phyloP scores from a whole-genome alignment of 2,888 invertebrate species.

The Ectobius pallidus region DNA sequence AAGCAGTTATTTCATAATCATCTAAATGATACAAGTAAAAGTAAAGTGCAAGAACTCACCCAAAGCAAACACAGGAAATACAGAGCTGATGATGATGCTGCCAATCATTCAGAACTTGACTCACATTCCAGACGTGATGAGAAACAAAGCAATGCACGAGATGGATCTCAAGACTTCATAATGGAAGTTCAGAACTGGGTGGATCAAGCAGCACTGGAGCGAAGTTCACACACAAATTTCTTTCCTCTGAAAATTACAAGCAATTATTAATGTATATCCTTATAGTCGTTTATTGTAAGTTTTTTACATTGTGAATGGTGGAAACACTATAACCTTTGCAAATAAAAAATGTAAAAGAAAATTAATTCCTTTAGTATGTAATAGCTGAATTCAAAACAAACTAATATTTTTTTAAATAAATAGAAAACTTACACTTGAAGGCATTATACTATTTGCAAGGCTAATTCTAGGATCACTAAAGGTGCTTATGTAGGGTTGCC shows the following conservation, averaged over 20 bases:
- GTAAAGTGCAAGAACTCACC: not conserved
- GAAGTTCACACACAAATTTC: constrained; percentile 15
- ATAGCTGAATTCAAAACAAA: too few relatives aligned
- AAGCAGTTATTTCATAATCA: not conserved
- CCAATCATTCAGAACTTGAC: not conserved
- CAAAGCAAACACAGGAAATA: too few relatives aligned
- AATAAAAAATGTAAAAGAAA: too few relatives aligned
- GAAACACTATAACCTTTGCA: too few relatives aligned
- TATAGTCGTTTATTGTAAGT: too few relatives aligned
- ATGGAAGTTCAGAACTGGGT: not conserved
- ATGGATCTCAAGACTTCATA: not conserved
- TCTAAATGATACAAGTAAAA: not conserved
- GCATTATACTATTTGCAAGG: too few relatives aligned
- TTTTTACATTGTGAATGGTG: too few relatives aligned
- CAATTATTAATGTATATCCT: constrained; percentile 24
- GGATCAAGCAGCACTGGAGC: not conserved
- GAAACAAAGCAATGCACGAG: not conserved
- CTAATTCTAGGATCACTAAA: too few relatives aligned
- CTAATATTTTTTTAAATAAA: too few relatives aligned
- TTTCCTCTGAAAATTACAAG: constrained; percentile 26
- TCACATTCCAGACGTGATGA: not conserved
- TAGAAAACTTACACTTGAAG: too few relatives aligned
- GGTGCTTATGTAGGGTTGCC: too few relatives aligned
- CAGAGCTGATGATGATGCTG: not conserved
- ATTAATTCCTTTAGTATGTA: too few relatives aligned